phyloP scores from a whole-genome alignment of 2,888 invertebrate genomes.

The Microplitis deprimator region DNA sequence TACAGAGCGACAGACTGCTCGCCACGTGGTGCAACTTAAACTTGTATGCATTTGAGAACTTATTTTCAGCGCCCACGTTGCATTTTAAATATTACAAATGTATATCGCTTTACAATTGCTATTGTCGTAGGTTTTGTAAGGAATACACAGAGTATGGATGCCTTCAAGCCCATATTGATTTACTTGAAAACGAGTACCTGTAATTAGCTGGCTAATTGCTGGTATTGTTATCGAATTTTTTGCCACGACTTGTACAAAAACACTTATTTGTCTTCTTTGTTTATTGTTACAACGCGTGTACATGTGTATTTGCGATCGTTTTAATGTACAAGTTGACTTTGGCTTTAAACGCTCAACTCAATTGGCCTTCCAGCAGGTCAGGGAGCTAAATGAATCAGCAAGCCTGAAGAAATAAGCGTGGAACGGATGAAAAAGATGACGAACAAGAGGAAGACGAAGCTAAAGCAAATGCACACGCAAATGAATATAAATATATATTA shows the following conservation, averaged over 20 bases:
- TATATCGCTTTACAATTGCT: background rate
- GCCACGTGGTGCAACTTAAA: background rate
- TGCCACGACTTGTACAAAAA: background rate
- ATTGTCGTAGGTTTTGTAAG: too few relatives aligned
- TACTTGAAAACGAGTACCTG: background rate
- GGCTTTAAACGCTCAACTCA: slow-evolving; percentile 11
- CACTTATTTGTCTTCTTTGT: background rate
- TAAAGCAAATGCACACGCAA: background rate
- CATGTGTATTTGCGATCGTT: background rate
- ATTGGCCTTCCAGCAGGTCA: slow-evolving; percentile 26
- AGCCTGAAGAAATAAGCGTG: background rate
- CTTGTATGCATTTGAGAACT: background rate
- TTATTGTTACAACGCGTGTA: background rate
- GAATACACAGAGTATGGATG: too few relatives aligned
- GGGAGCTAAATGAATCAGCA: slow-evolving; percentile 10
- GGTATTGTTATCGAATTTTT: background rate
- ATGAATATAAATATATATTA: background rate
- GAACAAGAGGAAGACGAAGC: background rate
- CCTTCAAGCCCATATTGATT: background rate
- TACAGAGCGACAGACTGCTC: background rate
- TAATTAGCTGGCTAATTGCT: background rate
- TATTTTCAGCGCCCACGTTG: background rate
- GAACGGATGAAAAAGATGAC: background rate
- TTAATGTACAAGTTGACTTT: background rate
- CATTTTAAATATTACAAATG: background rate